Evolutionary conservation across 2,888 invertebrate genomes (phyloP).

Genomic region (Alentia gelatinosa): DNA sequence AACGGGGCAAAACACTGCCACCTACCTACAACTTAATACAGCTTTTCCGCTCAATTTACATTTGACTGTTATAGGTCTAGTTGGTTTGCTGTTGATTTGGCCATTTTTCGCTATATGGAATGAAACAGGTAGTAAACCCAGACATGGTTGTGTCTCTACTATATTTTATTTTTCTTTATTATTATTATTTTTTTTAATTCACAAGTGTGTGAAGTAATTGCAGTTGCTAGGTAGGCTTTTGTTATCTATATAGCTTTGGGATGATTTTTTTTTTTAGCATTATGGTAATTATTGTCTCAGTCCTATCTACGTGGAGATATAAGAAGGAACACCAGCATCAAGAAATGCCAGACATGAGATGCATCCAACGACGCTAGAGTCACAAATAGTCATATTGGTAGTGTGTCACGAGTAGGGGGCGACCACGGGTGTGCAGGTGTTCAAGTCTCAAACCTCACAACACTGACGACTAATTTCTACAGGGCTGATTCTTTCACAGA

Average conservation of each 20-base stretch:
- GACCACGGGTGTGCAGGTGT: constrained; percentile 47
- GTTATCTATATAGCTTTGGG: background rate
- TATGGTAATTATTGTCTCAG: constrained; percentile 30
- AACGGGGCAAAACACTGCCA: constrained; percentile 47
- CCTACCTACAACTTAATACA: constrained; percentile 43
- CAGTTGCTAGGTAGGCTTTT: constrained; percentile 13
- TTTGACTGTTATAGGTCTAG: constrained; percentile 14
- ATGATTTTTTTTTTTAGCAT: background rate
- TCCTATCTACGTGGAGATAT: constrained; percentile 42
- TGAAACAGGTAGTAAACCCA: constrained; percentile 51
- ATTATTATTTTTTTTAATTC: background rate
- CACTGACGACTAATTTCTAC: constrained; percentile 42
- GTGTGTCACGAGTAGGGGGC: constrained; percentile 33
- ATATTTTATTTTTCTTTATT: background rate
- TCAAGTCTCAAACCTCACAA: constrained; percentile 31
- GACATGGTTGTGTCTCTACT: constrained; percentile 24
- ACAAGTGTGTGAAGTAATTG: constrained; percentile 21
- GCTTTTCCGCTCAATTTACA: constrained; percentile 46
- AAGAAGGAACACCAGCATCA: constrained; percentile 45
- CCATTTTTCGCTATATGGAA: constrained; percentile 50
- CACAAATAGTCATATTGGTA: constrained; percentile 46
- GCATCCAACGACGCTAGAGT: constrained; percentile 25
- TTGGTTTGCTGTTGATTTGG: constrained; percentile 43
- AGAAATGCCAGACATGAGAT: constrained; percentile 56
- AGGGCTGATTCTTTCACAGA: constrained; percentile 18